Evolutionary conservation across 2,113 vertebrate genomes (phyloP).

Genomic region (Leiothrix lutea): DNA sequence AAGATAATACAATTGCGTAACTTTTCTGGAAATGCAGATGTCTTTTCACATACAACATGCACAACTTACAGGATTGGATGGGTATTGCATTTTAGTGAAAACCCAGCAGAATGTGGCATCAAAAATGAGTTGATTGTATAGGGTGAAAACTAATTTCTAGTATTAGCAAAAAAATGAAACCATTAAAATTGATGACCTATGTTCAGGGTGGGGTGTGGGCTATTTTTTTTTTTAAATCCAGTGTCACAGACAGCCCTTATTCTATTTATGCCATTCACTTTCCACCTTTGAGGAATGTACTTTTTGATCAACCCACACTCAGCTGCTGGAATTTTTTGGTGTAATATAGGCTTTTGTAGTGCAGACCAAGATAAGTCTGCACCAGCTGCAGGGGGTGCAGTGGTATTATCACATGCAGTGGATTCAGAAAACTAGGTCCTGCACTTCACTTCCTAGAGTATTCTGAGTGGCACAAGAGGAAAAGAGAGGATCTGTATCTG

Average conservation of each 20-base stretch:
- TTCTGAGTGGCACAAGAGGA: background rate
- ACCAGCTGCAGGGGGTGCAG: background rate
- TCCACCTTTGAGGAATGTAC: background rate
- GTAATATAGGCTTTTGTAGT: background rate
- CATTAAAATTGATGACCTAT: background rate
- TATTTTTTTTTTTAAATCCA: background rate
- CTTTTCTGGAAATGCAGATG: background rate
- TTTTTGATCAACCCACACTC: background rate
- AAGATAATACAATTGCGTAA: background rate
- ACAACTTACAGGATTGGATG: background rate
- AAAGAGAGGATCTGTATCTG: background rate
- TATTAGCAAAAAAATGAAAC: background rate
- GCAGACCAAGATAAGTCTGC: background rate
- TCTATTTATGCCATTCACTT: background rate
- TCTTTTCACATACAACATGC: background rate
- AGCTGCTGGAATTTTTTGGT: background rate
- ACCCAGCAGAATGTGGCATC: background rate
- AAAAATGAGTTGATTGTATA: background rate
- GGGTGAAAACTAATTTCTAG: background rate
- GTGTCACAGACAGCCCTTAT: background rate
- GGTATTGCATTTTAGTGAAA: background rate
- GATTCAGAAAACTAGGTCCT: background rate
- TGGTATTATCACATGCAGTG: rapidly evolving
- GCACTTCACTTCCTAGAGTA: background rate
- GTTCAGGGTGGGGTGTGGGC: background rate